These are phyloP conservation scores for Ptilonorhynchus violaceus DNA, from an alignment of 2,113 vertebrate species.

Conservation along the genomic window DNA sequence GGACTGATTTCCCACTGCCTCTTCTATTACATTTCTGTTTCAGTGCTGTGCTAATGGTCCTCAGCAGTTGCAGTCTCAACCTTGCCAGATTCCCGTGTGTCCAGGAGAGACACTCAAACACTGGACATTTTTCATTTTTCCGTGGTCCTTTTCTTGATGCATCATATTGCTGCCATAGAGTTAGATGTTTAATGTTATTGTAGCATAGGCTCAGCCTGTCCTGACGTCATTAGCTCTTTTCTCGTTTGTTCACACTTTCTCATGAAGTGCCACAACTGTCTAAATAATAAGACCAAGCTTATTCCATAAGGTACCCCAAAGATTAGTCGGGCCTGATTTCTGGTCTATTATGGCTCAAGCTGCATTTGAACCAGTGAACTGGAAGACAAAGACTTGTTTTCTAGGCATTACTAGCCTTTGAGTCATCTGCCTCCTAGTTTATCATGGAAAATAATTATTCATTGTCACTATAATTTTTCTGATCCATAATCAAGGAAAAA, in stretches of 20 bases:
- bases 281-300: not conserved
- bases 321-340: not conserved
- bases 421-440: not conserved
- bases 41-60: not conserved
- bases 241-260: not conserved
- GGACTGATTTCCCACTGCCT: not conserved
- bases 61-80: not conserved
- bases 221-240: not conserved
- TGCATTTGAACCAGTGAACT: not conserved
- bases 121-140: not conserved
- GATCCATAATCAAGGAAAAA: slow-evolving; percentile 37
- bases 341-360: not conserved
- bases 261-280: not conserved
- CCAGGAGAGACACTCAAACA: not conserved
- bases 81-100: not conserved
- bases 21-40: not conserved
- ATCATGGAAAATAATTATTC: slow-evolving; percentile 26
- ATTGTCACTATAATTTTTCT: slow-evolving; percentile 14
- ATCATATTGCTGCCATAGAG: not conserved
- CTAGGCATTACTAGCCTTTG: not conserved
- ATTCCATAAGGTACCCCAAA: not conserved
- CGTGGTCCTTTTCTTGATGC: not conserved
- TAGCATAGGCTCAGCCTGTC: not conserved
- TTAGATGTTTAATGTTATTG: not conserved
- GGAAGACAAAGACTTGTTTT: not conserved